These are phyloP conservation scores for Trichosurus vulpecula DNA, from an alignment of 2,797 vertebrate genomes.

Conservation along the genomic window DNA sequence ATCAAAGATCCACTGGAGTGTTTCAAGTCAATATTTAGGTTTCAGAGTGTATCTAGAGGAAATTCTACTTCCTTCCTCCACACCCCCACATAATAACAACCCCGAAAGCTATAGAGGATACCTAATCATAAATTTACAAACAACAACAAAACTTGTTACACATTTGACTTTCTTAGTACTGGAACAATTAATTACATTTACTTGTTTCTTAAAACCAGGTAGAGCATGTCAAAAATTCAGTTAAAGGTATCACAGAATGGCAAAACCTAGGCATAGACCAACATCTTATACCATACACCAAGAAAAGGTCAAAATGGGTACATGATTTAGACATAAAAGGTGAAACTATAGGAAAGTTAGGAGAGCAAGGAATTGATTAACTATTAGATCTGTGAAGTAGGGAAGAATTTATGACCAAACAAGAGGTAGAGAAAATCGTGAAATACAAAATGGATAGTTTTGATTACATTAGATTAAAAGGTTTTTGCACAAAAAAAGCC, in stretches of 20 bases:
- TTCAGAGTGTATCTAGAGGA: background rate
- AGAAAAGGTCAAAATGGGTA: too few relatives aligned
- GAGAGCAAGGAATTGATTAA: too few relatives aligned
- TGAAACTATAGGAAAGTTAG: too few relatives aligned
- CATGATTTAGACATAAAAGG: too few relatives aligned
- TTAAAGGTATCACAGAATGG: slow-evolving; percentile 78
- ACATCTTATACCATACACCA: too few relatives aligned
- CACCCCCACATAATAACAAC: background rate
- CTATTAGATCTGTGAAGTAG: too few relatives aligned
- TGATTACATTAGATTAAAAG: too few relatives aligned
- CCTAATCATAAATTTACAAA: slow-evolving; percentile 52
- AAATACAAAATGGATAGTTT: too few relatives aligned
- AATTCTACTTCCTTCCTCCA: background rate
- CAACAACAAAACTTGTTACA: background rate
- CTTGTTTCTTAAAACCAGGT: slow-evolving; percentile 80
- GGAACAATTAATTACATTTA: slow-evolving; percentile 76
- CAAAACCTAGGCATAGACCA: too few relatives aligned
- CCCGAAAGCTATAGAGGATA: background rate
- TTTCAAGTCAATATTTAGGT: background rate
- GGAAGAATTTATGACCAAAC: too few relatives aligned
- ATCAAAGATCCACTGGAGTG: background rate
- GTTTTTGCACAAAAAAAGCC: too few relatives aligned
- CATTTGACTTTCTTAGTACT: slow-evolving; percentile 63
- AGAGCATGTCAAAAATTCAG: slow-evolving; percentile 71
- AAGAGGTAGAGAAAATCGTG: too few relatives aligned